Conservation (phyloP, 2,888 invertebrate species). For the Hemaris fuciformis region DNA sequence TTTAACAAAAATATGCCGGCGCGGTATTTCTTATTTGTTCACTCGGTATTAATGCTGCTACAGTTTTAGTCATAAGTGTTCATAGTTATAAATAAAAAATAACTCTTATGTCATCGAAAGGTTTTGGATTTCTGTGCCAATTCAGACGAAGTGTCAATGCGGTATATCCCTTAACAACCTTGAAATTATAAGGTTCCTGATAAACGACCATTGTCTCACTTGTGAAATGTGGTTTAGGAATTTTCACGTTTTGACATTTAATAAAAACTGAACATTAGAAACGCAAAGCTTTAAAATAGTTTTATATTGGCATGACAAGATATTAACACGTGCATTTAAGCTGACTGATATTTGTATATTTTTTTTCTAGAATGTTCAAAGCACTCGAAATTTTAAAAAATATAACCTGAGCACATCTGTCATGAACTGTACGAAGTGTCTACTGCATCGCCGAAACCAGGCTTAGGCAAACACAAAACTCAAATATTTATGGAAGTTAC, state of each 20-base stretch:
- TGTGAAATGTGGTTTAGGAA: no score
- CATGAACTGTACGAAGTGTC: conserved; percentile 8
- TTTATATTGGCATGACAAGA: no score
- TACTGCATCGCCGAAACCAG: conserved; percentile 21
- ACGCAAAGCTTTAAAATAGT: no score
- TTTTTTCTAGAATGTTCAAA: no score
- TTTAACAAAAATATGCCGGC: conserved; percentile 10
- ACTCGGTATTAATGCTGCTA: conserved; percentile 10
- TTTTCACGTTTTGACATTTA: no score
- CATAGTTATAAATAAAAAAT: not conserved
- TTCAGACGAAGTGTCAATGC: not conserved
- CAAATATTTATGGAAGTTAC: conserved; percentile 31
- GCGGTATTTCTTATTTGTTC: conserved; percentile 9
- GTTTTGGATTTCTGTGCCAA: not conserved
- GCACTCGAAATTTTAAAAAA: not conserved
- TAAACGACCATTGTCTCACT: no score
- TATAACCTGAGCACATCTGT: not conserved
- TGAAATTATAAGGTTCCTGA: no score
- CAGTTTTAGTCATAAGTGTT: not conserved
- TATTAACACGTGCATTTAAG: no score
- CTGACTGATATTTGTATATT: no score
- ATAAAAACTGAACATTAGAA: no score
- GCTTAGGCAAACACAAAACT: conserved; percentile 27
- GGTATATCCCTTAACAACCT: no score
- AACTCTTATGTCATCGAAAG: not conserved